Evolutionary conservation across 2,888 invertebrate species (phyloP).

Genomic region (Metopia argyrocephala): DNA sequence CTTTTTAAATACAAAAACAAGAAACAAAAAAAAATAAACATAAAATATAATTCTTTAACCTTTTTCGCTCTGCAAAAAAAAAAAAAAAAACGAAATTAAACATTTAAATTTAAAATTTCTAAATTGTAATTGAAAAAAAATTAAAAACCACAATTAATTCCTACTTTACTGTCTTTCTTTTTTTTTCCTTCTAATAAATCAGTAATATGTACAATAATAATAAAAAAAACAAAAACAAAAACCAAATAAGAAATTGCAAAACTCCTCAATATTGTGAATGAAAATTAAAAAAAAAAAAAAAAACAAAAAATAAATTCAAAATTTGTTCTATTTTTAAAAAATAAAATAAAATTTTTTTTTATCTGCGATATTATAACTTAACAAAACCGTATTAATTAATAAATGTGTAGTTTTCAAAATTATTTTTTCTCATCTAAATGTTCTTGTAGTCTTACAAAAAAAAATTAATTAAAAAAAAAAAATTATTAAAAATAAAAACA

Average conservation of each 20-base stretch:
- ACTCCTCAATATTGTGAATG: slow-evolving; percentile 62
- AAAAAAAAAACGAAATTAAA: neutral
- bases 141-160: too few species aligned
- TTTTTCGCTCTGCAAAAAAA: neutral
- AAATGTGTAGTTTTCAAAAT: slow-evolving; percentile 50
- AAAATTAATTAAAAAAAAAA: slow-evolving; percentile 5
- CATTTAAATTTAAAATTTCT: neutral
- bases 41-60: slow-evolving; percentile 19
- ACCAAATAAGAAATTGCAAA: slow-evolving; percentile 30
- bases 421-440: slow-evolving; percentile 62
- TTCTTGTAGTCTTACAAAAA: slow-evolving; percentile 54
- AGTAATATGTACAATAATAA: neutral
- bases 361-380: slow-evolving; percentile 60
- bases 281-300: slow-evolving; percentile 26
- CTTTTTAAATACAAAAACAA: slow-evolving; percentile 41
- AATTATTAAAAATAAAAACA: slow-evolving; percentile 32
- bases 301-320: slow-evolving; percentile 46
- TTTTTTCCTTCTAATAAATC: slow-evolving; percentile 35
- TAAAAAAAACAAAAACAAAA: slow-evolving; percentile 6
- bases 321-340: slow-evolving; percentile 40
- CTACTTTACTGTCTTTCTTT: too few species aligned
- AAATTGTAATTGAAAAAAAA: too few species aligned
- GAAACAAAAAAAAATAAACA: slow-evolving; percentile 24
- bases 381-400: slow-evolving; percentile 43
- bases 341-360: slow-evolving; percentile 37